Base-by-base conservation (phyloP, 2,797 vertebrate genomes). In the Pangasius sanitwongsei region DNA sequence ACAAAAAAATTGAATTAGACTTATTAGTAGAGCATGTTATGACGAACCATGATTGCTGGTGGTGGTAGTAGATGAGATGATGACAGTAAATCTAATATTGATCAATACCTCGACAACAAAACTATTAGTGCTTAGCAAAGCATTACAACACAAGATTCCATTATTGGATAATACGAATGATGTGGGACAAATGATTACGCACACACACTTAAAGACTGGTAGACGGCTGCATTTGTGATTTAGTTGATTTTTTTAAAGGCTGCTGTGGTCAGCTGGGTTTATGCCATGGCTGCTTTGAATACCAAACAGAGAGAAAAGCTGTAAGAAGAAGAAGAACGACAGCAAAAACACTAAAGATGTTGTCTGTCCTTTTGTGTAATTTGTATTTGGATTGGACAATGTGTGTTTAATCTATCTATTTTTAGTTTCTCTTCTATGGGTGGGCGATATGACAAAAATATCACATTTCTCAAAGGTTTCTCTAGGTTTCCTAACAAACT, bases 61-160 rank as follows among this genome's bases (percentile, higher is more conserved):
- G 77, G 8, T 34, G 75, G n/a, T 53, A 5, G 0, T 6, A n/a
- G 48, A 53, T n/a, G 12, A 5, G 6, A 53, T 20, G 23, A 23
- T 59, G 57, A 23, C 4, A 25, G 0, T 25, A 63, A 28, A 63
- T 25, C 61, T 9, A 8, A 63, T 11, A 28, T 4, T n/a, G 6
- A 61, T 23, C 20, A 23, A 61, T 13, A 61, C 57, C 65, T 15
- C 65, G 3, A 67, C 65, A 31, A 9, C 3, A 1, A 67, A 15
- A 28, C 12, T 31, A 31, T 69, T 31, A n/a, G 13, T 3, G 6
- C 74, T 9, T 3, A n/a, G 18, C 12, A 13, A 48, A n/a, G 48
- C 48, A 8, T 86, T 80, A 87, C 72, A 84, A 86, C 86, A 88
- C 72, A 72, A 84, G 84, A 37, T 1, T 74, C 11, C 70, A 74